These are phyloP conservation scores for Nomada fabriciana DNA, from an alignment of 2,888 invertebrate species.

Conservation along the genomic window DNA sequence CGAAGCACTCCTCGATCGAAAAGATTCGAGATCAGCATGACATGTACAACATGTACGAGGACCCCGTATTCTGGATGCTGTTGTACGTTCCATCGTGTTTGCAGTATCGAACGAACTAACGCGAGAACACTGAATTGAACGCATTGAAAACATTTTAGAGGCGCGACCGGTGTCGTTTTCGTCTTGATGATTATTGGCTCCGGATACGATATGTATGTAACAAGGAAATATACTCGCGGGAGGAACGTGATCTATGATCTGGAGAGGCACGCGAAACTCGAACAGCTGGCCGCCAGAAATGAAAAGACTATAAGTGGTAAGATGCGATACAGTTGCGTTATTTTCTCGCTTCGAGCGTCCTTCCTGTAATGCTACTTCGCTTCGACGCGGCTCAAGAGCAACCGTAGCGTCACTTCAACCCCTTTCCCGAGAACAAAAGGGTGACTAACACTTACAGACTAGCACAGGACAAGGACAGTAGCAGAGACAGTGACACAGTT, in stretches of 20 bases:
- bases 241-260: conserved; percentile 77
- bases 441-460: conserved; percentile 66
- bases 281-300: conserved; percentile 74
- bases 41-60: conserved; percentile 88
- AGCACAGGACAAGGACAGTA: conserved; percentile 64
- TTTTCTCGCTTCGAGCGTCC: neutral
- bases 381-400: neutral
- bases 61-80: conserved; percentile 89
- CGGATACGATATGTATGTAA: conserved; percentile 88
- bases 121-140: neutral
- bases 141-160: conserved; percentile 83
- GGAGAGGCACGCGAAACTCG: conserved; percentile 81
- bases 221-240: conserved; percentile 69
- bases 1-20: conserved; percentile 85
- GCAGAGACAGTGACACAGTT: conserved; percentile 70
- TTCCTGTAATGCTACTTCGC: neutral
- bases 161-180: conserved; percentile 85
- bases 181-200: conserved; percentile 89
- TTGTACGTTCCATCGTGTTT: conserved; percentile 85
- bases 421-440: conserved; percentile 9
- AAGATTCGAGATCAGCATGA: conserved; percentile 89
- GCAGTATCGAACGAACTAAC: neutral
- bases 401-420: neutral
- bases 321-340: conserved; percentile 1
- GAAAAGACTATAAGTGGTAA: conserved; percentile 78